These are phyloP conservation scores for Sinelater perroti DNA, from an alignment of 2,888 invertebrate species.

Conservation along the genomic window DNA sequence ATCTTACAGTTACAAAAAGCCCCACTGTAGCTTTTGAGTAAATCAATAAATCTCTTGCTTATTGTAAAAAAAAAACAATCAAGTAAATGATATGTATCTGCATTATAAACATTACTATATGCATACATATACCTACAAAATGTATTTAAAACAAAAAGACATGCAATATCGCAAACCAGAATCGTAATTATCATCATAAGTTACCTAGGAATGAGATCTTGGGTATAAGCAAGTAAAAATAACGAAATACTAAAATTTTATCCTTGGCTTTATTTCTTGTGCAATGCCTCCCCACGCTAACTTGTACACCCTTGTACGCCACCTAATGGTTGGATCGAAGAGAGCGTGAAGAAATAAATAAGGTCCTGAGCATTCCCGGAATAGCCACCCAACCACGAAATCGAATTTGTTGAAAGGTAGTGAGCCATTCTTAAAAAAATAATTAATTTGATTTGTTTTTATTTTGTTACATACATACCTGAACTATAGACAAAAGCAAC, in stretches of 20 bases:
- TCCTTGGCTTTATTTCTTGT: conserved; percentile 83
- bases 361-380: conserved; percentile 90
- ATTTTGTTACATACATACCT: conserved; percentile 61
- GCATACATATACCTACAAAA: conserved; percentile 17
- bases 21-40: no score
- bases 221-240: conserved; percentile 11
- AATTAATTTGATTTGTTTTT: no score
- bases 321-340: conserved; percentile 87
- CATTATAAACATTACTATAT: conserved; percentile 9
- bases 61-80: conserved; percentile 21
- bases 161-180: conserved; percentile 13
- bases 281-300: conserved; percentile 96
- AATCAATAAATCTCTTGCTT: no score
- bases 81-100: conserved; percentile 37
- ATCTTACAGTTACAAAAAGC: conserved; percentile 20
- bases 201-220: conserved; percentile 33
- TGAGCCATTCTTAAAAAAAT: conserved; percentile 79
- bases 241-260: conserved; percentile 65
- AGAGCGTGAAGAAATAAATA: conserved; percentile 89
- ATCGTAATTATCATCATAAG: conserved; percentile 22
- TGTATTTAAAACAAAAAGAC: conserved; percentile 13
- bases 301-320: conserved; percentile 91
- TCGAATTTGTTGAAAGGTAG: conserved; percentile 95
- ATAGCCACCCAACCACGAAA: conserved; percentile 93
- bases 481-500: conserved; percentile 87